A percentile compares a stretch with the other conserved stretches of the same genome.
Conservation (phyloP, 2,113 vertebrate genomes). For the Sturnira hondurensis region DNA sequence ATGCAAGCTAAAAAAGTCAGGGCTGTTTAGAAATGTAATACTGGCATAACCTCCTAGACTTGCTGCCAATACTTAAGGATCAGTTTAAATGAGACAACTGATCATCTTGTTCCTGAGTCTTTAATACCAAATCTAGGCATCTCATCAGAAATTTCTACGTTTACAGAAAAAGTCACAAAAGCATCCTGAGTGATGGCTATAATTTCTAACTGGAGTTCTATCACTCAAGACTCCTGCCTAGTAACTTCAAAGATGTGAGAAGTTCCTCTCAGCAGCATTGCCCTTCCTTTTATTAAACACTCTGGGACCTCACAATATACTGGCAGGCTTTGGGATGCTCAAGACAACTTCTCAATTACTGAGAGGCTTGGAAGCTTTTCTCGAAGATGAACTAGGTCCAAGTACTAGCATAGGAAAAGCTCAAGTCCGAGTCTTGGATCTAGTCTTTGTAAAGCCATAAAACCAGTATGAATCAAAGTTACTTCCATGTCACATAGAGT, state of each 20-base stretch:
- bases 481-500: not conserved
- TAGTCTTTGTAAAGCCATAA: slow-evolving; percentile 3
- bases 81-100: slow-evolving; percentile 41
- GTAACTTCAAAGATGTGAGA: not conserved
- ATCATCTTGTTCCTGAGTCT: slow-evolving; percentile 31
- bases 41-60: slow-evolving; percentile 36
- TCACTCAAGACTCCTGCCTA: not conserved
- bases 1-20: slow-evolving; percentile 29
- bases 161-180: slow-evolving; percentile 41
- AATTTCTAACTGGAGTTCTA: slow-evolving; percentile 27
- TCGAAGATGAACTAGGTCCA: not conserved
- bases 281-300: not conserved
- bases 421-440: slow-evolving; percentile 1
- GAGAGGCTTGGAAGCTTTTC: not conserved
- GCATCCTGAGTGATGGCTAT: not conserved
- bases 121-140: slow-evolving; percentile 31
- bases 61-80: slow-evolving; percentile 10
- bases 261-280: not conserved
- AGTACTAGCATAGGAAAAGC: not conserved
- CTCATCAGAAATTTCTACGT: not conserved
- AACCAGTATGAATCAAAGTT: not conserved
- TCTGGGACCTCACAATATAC: not conserved
- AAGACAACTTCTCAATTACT: not conserved
- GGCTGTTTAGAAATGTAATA: slow-evolving; percentile 17
- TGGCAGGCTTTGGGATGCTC: not conserved